Evolutionary conservation across 2,888 invertebrate species (phyloP).

Genomic region (Ophioninae sp.): DNA sequence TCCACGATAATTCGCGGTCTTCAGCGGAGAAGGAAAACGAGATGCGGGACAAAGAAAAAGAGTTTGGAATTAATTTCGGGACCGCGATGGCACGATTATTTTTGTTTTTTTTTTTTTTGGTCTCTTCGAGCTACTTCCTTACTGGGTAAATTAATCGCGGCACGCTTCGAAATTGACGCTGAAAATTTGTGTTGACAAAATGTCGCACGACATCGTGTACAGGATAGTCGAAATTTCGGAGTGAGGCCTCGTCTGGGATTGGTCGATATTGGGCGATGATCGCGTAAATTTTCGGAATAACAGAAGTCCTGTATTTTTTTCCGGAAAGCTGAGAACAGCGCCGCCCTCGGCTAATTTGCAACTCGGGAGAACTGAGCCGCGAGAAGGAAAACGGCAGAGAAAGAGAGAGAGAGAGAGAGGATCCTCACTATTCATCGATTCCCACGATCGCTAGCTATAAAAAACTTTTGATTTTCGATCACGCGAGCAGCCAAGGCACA

Average conservation of each 20-base stretch:
- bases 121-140: background rate
- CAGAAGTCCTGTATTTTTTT: background rate
- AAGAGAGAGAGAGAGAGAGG: background rate
- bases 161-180: background rate
- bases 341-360: slow-evolving; percentile 49
- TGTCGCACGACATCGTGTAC: background rate
- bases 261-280: background rate
- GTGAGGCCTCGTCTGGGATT: background rate
- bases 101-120: background rate
- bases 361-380: slow-evolving; percentile 14
- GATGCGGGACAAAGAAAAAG: background rate
- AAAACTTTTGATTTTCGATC: slow-evolving; percentile 72
- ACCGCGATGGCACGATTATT: background rate
- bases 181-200: background rate
- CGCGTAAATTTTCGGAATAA: slow-evolving; percentile 13
- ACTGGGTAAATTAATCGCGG: background rate
- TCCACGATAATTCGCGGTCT: slow-evolving; percentile 12
- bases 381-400: background rate
- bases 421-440: slow-evolving; percentile 64
- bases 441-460: slow-evolving; percentile 73
- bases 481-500: slow-evolving; percentile 67
- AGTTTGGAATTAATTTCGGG: background rate
- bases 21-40: background rate
- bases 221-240: background rate
- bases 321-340: slow-evolving; percentile 34